Evolutionary conservation across 2,888 invertebrate genomes (phyloP), one percentile per base, ranked within the genome.

Genomic region (Cephus pulcher): DNA sequence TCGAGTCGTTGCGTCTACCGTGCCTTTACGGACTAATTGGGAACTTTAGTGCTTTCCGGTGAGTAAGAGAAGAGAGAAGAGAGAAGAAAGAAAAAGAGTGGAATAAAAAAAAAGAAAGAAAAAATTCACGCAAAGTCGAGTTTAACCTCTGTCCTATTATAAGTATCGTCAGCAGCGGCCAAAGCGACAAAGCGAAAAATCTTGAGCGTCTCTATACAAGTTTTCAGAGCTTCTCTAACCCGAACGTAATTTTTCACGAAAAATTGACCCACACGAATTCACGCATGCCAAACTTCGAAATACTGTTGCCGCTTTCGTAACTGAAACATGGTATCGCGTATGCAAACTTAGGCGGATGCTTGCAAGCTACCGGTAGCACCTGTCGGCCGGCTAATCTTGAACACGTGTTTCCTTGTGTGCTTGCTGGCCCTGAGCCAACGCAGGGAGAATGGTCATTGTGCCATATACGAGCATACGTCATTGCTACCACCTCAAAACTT

Each of bases 301-400:
- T 56, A 2, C 23, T 9, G 40, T 23, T 56, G 23, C 23, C 40
- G 4, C 40, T 6, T 40, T 40, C 40, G 40, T 40, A 40, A 56
- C 40, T 15, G 23, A 56, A 56, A 56, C 40, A 1, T 56, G 40
- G 23, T 9, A 23, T 56, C 76, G 78, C 80, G 82, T 82, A 87
- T 83, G 86, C 85, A 85, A 86, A 84, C 85, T 84, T 78, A 82
- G 83, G 79, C 74, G 80, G 80, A 83, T 80, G 82, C 80, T 83
- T 79, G 82, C 84, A 82, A 70, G 77, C 74, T 73, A 85, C 83
- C 83, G 82, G 85, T 86, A 83, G 90, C 90, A 91, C 90, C 90
- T 90, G 91, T 90, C 91, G 88, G 84, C 84, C 85, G 85, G 88
- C 89, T 90, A 90, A 91, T 90, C 90, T 90, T 86, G 88, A 87